phyloP scores from a whole-genome alignment of 2,113 vertebrate species.

The Delphinus delphis region DNA sequence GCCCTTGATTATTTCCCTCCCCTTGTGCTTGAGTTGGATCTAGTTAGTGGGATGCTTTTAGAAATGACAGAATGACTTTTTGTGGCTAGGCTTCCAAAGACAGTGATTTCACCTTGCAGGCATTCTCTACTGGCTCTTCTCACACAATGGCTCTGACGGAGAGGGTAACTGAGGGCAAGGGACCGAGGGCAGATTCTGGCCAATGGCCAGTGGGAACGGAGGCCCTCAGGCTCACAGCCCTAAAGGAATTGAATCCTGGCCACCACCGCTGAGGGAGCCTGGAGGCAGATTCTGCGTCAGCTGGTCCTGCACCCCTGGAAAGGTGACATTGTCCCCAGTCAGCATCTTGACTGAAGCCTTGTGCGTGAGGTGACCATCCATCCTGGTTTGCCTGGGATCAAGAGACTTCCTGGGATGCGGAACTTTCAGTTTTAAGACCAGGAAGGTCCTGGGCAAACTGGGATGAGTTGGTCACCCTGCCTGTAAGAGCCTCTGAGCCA shows the following conservation, averaged over 20 bases:
- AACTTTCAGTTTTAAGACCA: neutral
- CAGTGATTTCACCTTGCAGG: rapidly evolving
- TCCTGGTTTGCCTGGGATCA: neutral
- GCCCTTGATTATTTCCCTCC: neutral
- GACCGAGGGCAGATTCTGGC: neutral
- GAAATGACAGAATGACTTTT: neutral
- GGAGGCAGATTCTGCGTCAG: too few relatives aligned
- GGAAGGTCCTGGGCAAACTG: neutral
- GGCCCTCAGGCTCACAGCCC: neutral
- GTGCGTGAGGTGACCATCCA: neutral
- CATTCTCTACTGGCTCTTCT: neutral
- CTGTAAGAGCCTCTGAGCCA: neutral
- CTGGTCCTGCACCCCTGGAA: neutral
- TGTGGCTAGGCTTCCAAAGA: neutral
- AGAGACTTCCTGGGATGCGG: neutral
- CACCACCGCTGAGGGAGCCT: neutral
- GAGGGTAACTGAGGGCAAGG: neutral
- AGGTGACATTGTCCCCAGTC: neutral
- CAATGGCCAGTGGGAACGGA: too few relatives aligned
- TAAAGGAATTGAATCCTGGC: too few relatives aligned
- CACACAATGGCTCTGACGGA: neutral
- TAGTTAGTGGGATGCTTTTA: neutral
- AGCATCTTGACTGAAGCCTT: neutral
- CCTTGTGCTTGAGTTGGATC: neutral
- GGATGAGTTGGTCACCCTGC: neutral